These are phyloP conservation scores for Siniperca scherzeri DNA, from an alignment of 2,797 vertebrate genomes.

Conservation along the genomic window DNA sequence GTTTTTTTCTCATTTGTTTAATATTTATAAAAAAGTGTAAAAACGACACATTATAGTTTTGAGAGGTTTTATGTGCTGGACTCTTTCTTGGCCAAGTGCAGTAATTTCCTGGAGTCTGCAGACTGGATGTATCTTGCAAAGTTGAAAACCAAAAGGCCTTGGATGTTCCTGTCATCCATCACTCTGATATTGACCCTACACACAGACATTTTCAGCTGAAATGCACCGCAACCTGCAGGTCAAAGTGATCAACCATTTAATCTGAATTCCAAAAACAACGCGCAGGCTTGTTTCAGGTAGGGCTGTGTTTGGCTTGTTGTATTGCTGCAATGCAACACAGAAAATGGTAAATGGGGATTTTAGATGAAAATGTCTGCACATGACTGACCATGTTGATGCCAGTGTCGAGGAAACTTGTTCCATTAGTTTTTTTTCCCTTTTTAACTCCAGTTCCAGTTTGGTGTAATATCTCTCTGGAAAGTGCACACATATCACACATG, in stretches of 20 bases:
- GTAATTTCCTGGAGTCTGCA: neutral
- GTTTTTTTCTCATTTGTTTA: neutral
- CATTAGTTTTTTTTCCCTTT: neutral
- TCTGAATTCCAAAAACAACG: neutral
- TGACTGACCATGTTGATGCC: neutral
- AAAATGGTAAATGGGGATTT: neutral
- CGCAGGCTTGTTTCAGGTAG: neutral
- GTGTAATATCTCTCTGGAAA: slow-evolving; percentile 18
- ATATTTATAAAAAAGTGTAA: neutral
- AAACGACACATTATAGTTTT: neutral
- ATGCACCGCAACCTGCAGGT: neutral
- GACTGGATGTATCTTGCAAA: neutral
- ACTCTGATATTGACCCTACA: neutral
- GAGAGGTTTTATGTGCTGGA: neutral
- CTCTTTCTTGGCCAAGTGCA: neutral
- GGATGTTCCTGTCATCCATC: slow-evolving; percentile 10
- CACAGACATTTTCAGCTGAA: neutral
- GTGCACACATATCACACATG: neutral
- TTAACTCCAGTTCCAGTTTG: slow-evolving; percentile 4
- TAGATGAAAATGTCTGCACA: neutral
- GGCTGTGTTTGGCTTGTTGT: neutral
- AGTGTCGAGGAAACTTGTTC: neutral
- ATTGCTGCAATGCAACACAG: neutral
- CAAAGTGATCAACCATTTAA: neutral
- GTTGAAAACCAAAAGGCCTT: slow-evolving; percentile 1